Conservation (phyloP, 2,888 invertebrate genomes). For the Acronicta alni region DNA sequence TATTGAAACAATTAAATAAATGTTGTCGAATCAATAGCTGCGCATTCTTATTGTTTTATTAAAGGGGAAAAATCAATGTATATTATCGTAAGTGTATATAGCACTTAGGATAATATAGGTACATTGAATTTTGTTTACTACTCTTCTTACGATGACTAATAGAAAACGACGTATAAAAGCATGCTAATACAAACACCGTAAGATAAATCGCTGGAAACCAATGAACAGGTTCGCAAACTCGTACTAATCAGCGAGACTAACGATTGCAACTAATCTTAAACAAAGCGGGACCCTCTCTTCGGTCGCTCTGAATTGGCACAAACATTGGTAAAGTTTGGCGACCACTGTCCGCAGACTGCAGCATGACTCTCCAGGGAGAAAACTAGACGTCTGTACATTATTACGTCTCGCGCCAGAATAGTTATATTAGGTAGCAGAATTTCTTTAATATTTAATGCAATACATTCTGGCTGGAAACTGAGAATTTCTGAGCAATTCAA, state of each 20-base stretch:
- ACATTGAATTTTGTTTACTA: no score
- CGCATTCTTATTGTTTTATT: neutral
- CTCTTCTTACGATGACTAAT: constrained; percentile 19
- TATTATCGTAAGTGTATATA: no score
- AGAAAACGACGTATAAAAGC: constrained; percentile 10
- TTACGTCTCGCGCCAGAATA: constrained; percentile 44
- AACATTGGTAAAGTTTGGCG: constrained; percentile 64
- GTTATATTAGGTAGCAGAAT: constrained; percentile 38
- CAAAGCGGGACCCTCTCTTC: constrained; percentile 34
- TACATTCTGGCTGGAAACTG: constrained; percentile 17
- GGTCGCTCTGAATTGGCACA: constrained; percentile 9
- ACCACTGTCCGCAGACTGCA: constrained; percentile 62
- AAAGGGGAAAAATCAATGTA: neutral
- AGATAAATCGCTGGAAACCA: constrained; percentile 35
- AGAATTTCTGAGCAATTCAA: constrained; percentile 18
- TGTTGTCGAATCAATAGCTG: no score
- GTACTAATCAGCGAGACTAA: constrained; percentile 32
- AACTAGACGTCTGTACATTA: constrained; percentile 29
- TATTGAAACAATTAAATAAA: no score
- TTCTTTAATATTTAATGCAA: constrained; percentile 40
- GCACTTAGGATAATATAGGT: neutral
- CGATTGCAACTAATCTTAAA: constrained; percentile 48
- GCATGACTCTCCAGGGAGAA: constrained; percentile 61
- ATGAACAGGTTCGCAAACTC: constrained; percentile 27
- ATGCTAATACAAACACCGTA: constrained; percentile 10